Base-by-base conservation (phyloP, 2,113 vertebrate genomes). In the Rhegmatorhina hoffmannsi region DNA sequence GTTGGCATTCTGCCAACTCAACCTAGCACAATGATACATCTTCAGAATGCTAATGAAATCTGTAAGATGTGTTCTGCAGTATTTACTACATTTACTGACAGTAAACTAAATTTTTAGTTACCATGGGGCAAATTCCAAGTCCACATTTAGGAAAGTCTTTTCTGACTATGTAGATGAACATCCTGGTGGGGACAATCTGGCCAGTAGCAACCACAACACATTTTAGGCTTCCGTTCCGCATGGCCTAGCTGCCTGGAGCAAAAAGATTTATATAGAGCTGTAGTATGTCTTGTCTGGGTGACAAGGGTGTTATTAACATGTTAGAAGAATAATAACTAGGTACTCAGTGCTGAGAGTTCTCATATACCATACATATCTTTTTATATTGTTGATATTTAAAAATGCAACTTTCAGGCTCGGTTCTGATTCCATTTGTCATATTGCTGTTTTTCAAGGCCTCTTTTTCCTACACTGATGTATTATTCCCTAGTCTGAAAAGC, bases 401-500 rank as follows among this genome's bases (percentile, higher is more conserved):
- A 92, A 89, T 31, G 13, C 7, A 68, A 12, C 23, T 96, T 86
- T 89, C 40, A 68, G 23, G 29, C 40, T 93, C 1, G 1, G 23
- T 90, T 90, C 44, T 78, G 44, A 93, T 56, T 78, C 44, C 23
- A n/a, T 64, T 64, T 90, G 73, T 92, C 64, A 86, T 2, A 2
- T 8, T 67, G 34, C 14, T 80, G 31, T 8, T 88, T 94, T 86
- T 81, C 85, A 94, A 94, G 47, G 68, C 63, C 60, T 84, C 7
- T 77, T 91, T 90, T 94, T 81, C 31, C 56, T 92, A 55, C 36
- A 29, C 52, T 60, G 52, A 70, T 75, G 14, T 70, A 55, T 84
- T 80, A 70, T 47, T 89, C 84, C 82, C 34, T 60, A 81, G 68
- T 25, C 38, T 94, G 66, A 94, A 94, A 93, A 69, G 58, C 59